phyloP scores from a whole-genome alignment of 2,888 invertebrate species.

The Nysson spinosus region DNA sequence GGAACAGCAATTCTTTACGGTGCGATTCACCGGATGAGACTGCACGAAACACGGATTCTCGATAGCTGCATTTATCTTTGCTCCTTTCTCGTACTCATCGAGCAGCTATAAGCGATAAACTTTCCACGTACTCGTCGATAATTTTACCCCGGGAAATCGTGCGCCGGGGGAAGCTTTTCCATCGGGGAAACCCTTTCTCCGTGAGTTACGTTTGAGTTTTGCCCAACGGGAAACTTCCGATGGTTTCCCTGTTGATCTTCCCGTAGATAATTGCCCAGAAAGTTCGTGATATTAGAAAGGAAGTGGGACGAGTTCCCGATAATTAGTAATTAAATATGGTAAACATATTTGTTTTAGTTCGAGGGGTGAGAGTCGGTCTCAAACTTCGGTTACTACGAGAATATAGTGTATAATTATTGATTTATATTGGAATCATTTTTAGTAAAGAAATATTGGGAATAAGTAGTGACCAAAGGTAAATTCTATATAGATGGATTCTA shows the following conservation, averaged over 20 bases:
- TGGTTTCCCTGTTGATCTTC: background rate
- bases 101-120: conserved; percentile 7
- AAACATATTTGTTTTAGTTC: too few species aligned
- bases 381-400: too few species aligned
- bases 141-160: background rate
- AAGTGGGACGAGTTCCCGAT: background rate
- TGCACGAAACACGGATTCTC: conserved; percentile 3
- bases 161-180: background rate
- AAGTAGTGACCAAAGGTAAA: too few species aligned
- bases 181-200: background rate
- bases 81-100: background rate
- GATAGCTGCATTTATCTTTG: conserved; percentile 13
- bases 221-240: background rate
- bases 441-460: too few species aligned
- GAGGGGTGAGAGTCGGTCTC: too few species aligned
- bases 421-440: too few species aligned
- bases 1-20: background rate
- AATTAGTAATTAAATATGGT: too few species aligned
- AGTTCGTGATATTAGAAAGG: background rate
- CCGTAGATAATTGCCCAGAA: background rate
- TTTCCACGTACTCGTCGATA: conserved; percentile 15
- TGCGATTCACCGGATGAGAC: conserved; percentile 7
- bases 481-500: too few species aligned
- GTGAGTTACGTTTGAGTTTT: background rate
- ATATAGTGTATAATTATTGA: too few species aligned